These are phyloP conservation scores for Bombus terrestris DNA, from an alignment of 1,140 invertebrate genomes.

Conservation along the genomic window DNA sequence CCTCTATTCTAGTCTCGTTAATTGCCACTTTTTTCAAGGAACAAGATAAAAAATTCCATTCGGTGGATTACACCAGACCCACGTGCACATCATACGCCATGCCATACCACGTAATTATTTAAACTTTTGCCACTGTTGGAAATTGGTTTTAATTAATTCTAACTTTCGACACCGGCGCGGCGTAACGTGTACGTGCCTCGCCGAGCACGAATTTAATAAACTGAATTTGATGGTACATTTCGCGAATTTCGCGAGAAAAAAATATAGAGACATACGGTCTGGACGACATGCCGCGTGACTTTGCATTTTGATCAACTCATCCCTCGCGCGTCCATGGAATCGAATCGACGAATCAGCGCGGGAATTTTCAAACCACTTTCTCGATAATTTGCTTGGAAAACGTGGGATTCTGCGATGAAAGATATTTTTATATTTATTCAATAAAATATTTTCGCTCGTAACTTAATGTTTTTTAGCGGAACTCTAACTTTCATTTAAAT, in stretches of 20 bases:
- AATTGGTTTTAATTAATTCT: conserved; percentile 50
- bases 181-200: conserved; percentile 30
- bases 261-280: not conserved
- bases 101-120: conserved; percentile 16
- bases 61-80: not conserved
- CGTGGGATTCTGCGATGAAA: not conserved
- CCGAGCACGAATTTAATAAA: conserved; percentile 49
- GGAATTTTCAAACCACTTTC: not conserved
- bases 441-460: not conserved
- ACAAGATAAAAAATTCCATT: conserved; percentile 2
- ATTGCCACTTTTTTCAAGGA: not conserved
- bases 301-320: conserved; percentile 17
- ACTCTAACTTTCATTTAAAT: not conserved
- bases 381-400: not conserved
- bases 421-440: not conserved
- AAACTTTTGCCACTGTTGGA: conserved; percentile 28
- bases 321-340: no score
- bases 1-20: not conserved
- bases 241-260: not conserved
- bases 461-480: not conserved
- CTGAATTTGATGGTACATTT: conserved; percentile 41
- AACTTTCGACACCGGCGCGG: conserved; percentile 16
- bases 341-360: not conserved
- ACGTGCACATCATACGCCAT: not conserved
- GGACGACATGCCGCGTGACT: not conserved